Evolutionary conservation across 2,113 vertebrate species (phyloP).

Genomic region (Gymnobelideus leadbeateri): DNA sequence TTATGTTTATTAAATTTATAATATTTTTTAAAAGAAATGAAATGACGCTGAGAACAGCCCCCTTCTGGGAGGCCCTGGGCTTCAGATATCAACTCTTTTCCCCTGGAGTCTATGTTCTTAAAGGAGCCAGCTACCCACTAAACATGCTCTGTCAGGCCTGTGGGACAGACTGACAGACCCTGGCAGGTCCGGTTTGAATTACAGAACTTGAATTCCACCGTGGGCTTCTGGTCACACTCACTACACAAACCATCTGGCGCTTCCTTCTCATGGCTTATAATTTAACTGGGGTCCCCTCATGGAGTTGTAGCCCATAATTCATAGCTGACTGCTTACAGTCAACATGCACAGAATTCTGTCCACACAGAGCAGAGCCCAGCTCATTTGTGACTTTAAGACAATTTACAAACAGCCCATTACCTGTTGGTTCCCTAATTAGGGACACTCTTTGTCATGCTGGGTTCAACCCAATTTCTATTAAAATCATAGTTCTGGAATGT

Average conservation of each 20-base stretch:
- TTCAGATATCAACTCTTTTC: slow-evolving; percentile 28
- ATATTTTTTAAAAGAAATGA: neutral
- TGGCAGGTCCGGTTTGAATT: slow-evolving; percentile 56
- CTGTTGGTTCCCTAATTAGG: neutral
- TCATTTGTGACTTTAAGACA: slow-evolving; percentile 27
- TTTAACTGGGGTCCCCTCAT: slow-evolving; percentile 49
- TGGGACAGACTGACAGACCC: neutral
- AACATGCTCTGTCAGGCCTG: neutral
- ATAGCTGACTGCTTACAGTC: slow-evolving; percentile 32
- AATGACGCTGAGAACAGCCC: neutral
- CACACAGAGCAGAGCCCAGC: slow-evolving; percentile 54
- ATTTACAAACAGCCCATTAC: neutral
- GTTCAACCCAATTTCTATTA: neutral
- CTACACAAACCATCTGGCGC: slow-evolving; percentile 65
- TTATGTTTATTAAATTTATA: slow-evolving; percentile 7
- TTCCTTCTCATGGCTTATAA: slow-evolving; percentile 49
- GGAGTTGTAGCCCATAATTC: slow-evolving; percentile 51
- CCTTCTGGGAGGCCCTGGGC: slow-evolving; percentile 23
- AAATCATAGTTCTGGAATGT: neutral
- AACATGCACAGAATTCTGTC: neutral
- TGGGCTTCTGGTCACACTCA: slow-evolving; percentile 59
- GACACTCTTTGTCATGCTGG: neutral
- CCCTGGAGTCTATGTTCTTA: slow-evolving; percentile 18
- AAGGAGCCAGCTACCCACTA: slow-evolving; percentile 1
- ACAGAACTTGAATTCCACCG: slow-evolving; percentile 55